phyloP scores from a whole-genome alignment of 2,888 invertebrate genomes.

The Philereme transversata region DNA sequence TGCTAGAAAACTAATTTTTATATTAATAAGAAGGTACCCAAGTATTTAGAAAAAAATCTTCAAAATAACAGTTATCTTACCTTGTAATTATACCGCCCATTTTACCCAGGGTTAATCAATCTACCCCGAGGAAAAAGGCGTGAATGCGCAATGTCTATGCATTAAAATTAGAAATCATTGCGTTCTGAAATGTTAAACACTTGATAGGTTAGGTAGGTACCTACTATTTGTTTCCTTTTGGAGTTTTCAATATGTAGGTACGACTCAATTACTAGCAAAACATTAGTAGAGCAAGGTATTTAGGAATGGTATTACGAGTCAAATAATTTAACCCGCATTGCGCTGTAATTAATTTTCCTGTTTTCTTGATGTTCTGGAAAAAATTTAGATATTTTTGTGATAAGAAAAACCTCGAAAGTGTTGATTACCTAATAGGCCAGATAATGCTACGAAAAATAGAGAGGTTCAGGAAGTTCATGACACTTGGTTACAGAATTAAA shows the following conservation, averaged over 20 bases:
- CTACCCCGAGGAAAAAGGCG: too few relatives aligned
- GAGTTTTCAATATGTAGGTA: neutral
- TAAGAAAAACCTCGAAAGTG: too few relatives aligned
- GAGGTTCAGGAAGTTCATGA: too few relatives aligned
- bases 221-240: neutral
- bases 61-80: too few relatives aligned
- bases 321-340: conserved; percentile 17
- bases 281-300: neutral
- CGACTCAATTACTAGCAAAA: neutral
- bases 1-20: conserved; percentile 10
- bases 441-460: too few relatives aligned
- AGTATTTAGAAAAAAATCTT: too few relatives aligned
- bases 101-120: too few relatives aligned
- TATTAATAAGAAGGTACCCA: neutral
- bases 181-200: neutral
- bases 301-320: conserved; percentile 10
- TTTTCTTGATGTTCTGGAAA: neutral
- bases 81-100: too few relatives aligned
- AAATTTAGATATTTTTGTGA: neutral
- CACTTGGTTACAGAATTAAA: too few relatives aligned
- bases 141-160: too few relatives aligned
- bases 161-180: too few relatives aligned
- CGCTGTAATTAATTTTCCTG: conserved; percentile 4
- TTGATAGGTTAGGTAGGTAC: neutral
- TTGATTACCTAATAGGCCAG: too few relatives aligned